phyloP scores from a whole-genome alignment of 37 sponge, comb jelly and placozoan genomes.

The Cladorhizidae sp. region DNA sequence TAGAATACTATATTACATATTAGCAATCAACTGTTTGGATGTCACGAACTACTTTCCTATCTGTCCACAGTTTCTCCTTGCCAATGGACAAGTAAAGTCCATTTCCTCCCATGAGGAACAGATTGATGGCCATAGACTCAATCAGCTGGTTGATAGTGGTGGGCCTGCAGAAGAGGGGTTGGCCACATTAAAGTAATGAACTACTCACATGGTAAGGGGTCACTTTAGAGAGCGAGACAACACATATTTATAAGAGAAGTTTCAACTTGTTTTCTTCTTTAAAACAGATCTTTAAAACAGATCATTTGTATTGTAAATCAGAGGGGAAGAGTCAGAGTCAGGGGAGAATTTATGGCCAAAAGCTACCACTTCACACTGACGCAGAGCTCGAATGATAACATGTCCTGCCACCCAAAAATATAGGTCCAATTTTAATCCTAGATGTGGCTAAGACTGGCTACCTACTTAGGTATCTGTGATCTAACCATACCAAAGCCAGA shows the following conservation, averaged over 20 bases:
- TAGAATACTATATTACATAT: background rate
- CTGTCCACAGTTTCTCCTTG: constrained; percentile 76
- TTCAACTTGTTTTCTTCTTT: no score
- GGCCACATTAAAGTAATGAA: no score
- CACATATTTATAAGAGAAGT: no score
- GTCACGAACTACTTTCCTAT: constrained; percentile 59
- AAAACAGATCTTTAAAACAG: background rate
- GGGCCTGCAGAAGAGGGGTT: constrained; percentile 34
- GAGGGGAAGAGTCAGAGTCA: no score
- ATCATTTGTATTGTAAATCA: background rate
- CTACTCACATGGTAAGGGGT: background rate
- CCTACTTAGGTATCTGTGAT: no score
- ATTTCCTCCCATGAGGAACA: constrained; percentile 63
- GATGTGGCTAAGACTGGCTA: no score
- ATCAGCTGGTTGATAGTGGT: constrained; percentile 62
- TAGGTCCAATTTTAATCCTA: no score
- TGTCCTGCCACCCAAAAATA: no score
- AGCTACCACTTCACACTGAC: no score
- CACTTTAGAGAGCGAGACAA: background rate
- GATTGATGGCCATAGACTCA: constrained; percentile 62
- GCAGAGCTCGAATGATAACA: no score
- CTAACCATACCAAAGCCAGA: no score
- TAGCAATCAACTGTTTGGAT: constrained; percentile 37
- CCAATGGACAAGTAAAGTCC: constrained; percentile 72
- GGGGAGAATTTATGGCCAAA: no score